phyloP scores from a whole-genome alignment of 2,888 invertebrate species.

The Caenorhabditis virilis region DNA sequence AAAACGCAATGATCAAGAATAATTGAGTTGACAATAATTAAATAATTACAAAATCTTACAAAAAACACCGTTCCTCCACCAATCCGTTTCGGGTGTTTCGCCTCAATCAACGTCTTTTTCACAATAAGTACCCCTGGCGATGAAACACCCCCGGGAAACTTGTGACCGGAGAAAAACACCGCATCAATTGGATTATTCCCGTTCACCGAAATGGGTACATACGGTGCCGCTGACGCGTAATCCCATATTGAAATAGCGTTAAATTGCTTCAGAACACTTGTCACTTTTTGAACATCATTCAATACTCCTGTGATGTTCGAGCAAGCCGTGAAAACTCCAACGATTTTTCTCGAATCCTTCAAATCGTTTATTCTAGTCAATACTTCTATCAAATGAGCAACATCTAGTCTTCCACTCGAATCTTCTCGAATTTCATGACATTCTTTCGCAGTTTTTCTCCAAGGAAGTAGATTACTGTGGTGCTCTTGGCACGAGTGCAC shows the following conservation, averaged over 20 bases:
- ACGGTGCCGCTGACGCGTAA: conserved; percentile 83
- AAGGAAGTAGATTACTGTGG: conserved; percentile 80
- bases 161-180: conserved; percentile 85
- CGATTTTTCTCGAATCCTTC: conserved; percentile 73
- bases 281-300: conserved; percentile 82
- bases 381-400: conserved; percentile 8
- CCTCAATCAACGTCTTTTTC: conserved; percentile 74
- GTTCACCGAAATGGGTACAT: conserved; percentile 83
- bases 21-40: too few species aligned
- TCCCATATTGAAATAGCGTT: conserved; percentile 88
- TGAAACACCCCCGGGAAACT: conserved; percentile 87
- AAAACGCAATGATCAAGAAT: too few species aligned
- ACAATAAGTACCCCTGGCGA: conserved; percentile 79
- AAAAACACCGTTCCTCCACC: conserved; percentile 75
- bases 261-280: conserved; percentile 79
- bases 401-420: conserved; percentile 25
- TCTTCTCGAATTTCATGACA: conserved; percentile 22
- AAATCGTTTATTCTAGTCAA: conserved; percentile 13
- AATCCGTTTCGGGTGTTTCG: conserved; percentile 71
- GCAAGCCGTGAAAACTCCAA: conserved; percentile 85
- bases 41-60: too few species aligned
- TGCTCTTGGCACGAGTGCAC: conserved; percentile 74
- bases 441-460: conserved; percentile 77
- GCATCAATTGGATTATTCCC: conserved; percentile 85
- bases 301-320: conserved; percentile 88